Percentiles rank a stretch among this genome's conserved stretches.
These are phyloP conservation scores for Buphagus erythrorhynchus DNA, from an alignment of 2,797 vertebrate species.

Conservation along the genomic window DNA sequence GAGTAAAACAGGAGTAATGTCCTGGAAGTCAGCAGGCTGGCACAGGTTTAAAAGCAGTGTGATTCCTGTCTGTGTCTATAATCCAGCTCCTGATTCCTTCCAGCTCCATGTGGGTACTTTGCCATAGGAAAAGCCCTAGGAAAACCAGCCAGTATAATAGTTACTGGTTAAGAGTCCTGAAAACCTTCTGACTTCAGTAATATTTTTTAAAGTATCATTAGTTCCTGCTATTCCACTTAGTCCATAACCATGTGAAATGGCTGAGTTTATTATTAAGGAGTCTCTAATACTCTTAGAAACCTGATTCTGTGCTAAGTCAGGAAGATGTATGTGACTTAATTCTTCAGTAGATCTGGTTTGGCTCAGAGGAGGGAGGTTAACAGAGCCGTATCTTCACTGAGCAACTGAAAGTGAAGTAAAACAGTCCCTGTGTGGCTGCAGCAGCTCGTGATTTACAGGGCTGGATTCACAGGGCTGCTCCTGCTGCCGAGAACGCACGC, in stretches of 20 bases:
- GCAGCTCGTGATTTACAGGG: conserved; percentile 59
- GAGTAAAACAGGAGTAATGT: not conserved
- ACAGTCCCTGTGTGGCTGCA: conserved; percentile 56
- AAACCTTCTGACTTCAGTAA: not conserved
- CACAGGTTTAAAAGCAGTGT: not conserved
- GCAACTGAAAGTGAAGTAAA: conserved; percentile 69
- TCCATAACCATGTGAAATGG: not conserved
- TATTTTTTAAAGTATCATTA: not conserved
- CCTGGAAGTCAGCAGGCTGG: not conserved
- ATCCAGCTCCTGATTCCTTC: not conserved
- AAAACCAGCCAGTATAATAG: not conserved
- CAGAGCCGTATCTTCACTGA: conserved; percentile 65
- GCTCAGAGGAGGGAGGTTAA: conserved; percentile 69
- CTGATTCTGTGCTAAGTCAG: conserved; percentile 56
- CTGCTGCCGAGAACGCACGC: conserved; percentile 59
- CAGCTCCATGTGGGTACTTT: not conserved
- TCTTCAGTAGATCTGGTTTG: conserved; percentile 75
- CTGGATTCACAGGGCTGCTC: conserved; percentile 63
- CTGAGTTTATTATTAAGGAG: conserved; percentile 44
- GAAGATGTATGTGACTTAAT: conserved; percentile 74
- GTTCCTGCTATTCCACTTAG: conserved; percentile 19
- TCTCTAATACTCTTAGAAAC: conserved; percentile 20
- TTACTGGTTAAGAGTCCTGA: not conserved
- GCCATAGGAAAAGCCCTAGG: not conserved
- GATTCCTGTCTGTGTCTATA: not conserved